Conservation (phyloP, 2,888 invertebrate genomes). For the Pterobdella sp. region DNA sequence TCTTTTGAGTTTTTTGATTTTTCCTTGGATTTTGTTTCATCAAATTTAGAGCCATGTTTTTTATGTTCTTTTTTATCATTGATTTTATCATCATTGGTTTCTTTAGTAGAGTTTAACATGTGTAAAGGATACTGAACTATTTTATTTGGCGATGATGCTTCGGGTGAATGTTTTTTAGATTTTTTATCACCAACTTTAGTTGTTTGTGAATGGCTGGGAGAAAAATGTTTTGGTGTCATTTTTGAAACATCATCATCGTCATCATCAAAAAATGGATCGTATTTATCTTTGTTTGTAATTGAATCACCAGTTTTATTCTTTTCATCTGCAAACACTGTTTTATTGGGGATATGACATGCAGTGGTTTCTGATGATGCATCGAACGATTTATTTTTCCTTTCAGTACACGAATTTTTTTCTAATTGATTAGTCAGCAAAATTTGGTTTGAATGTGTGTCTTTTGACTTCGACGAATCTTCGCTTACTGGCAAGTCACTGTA, state of each 20-base stretch:
- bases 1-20: not conserved
- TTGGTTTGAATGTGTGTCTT: too few species aligned
- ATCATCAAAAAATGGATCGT: not conserved
- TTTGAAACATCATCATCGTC: not conserved
- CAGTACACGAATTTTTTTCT: not conserved
- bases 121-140: conserved; percentile 2
- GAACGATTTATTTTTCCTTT: not conserved
- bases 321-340: too few species aligned
- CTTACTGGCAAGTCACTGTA: conserved; percentile 18
- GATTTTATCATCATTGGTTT: not conserved
- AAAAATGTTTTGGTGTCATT: not conserved
- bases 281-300: not conserved
- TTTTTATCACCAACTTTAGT: not conserved
- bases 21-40: not conserved
- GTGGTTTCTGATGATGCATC: not conserved
- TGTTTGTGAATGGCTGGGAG: not conserved
- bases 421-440: too few species aligned
- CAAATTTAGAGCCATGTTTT: not conserved
- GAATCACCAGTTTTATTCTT: not conserved
- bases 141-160: not conserved
- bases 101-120: not conserved
- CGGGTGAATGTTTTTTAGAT: not conserved
- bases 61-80: not conserved
- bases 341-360: not conserved
- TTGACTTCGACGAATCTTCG: not conserved